Evolutionary conservation across 2,888 invertebrate genomes (phyloP), one percentile per base, ranked within the genome.

Genomic region (Molanna angustata): DNA sequence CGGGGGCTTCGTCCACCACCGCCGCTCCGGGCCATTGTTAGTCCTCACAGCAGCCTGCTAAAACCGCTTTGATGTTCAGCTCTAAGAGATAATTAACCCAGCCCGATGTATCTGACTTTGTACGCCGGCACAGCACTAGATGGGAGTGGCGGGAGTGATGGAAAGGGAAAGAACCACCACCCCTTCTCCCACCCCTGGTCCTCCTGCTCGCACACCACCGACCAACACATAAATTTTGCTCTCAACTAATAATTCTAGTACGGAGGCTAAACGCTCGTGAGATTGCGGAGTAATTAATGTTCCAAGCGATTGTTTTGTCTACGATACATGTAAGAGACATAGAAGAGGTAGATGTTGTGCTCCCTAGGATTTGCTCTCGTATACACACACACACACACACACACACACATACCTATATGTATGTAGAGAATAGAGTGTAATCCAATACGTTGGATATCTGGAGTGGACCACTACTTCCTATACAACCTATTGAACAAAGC

Each of bases 181-280:
- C 21, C 21, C 41, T 9, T 21, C 18, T 18, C 4, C 18, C 13
- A 20, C 41, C 14, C 39, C 17, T 39, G 14, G 4, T 21, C 21
- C 19, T 13, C 41, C 18, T 19, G 20, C 19, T 35, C 56, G 52
- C 47, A 60, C 60, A 54, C 61, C 62, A 61, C 61, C 62, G 61
- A 62, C 63, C 61, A 64, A 64, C 68, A 67, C 70, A 67, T 51
- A 58, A 72, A 74, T 73, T 72, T 71, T 73, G 69, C 68, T 68
- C 66, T 67, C 67, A 68, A 73, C 73, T 73, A 71, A 72, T 72
- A 57, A 58, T 58, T 58, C 57, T 49, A 48, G 52, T 50, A 48
- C 41, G 44, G 46, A 52, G 52, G 49, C 57, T 58, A 58, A 58
- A 58, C 52, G 55, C 52, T 55, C 55, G 55, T 58, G 57, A 58